phyloP scores from a whole-genome alignment of 2,113 vertebrate genomes.

The Odontesthes bonariensis region DNA sequence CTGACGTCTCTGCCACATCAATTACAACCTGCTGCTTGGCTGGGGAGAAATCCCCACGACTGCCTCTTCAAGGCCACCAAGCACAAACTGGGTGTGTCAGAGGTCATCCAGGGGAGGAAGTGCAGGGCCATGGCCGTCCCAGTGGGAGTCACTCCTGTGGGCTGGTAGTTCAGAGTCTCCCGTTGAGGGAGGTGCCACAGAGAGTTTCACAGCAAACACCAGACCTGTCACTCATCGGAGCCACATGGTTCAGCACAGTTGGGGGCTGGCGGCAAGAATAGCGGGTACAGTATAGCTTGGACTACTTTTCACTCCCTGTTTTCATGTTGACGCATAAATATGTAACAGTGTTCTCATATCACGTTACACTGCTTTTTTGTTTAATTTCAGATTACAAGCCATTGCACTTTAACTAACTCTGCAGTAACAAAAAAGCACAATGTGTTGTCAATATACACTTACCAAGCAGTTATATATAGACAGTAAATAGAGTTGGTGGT shows the following conservation, averaged over 20 bases:
- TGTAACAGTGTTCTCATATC: slow-evolving; percentile 2
- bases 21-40: slow-evolving; percentile 79
- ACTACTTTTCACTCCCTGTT: slow-evolving; percentile 26
- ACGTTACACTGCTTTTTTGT: not conserved
- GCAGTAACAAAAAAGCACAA: not conserved
- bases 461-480: not conserved
- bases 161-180: slow-evolving; percentile 77
- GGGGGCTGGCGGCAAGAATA: slow-evolving; percentile 39
- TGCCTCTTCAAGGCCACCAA: slow-evolving; percentile 75
- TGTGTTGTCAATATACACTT: not conserved
- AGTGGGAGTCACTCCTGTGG: slow-evolving; percentile 79
- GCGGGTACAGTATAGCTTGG: slow-evolving; percentile 8
- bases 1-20: slow-evolving; percentile 85
- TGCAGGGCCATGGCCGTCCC: slow-evolving; percentile 53
- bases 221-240: slow-evolving; percentile 80
- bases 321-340: slow-evolving; percentile 12
- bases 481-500: not conserved
- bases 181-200: slow-evolving; percentile 83
- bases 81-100: slow-evolving; percentile 76
- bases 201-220: slow-evolving; percentile 79
- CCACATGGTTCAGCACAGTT: slow-evolving; percentile 63
- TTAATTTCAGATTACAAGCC: not conserved
- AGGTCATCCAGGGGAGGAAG: slow-evolving; percentile 74
- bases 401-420: not conserved
- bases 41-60: slow-evolving; percentile 74